Base-by-base conservation (phyloP, 2,888 invertebrate species). In the Dicranocentrus wangi region DNA sequence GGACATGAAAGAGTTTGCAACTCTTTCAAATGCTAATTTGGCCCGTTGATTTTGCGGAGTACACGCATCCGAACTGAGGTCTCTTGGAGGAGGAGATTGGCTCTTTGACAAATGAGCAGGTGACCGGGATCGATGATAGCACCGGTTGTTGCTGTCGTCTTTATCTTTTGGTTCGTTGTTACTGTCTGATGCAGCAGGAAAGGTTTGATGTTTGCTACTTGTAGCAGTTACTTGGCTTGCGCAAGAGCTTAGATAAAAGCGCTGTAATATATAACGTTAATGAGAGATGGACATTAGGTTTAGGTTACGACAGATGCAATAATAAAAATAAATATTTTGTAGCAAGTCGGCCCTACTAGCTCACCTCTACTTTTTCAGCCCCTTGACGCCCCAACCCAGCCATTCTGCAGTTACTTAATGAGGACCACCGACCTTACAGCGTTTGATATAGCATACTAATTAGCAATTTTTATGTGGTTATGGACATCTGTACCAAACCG, bases 361-460 rank as follows among this genome's bases (percentile, higher is more conserved):
- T 17, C 58, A 66, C 75, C 75, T 75, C 75, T 15, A 75, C 27
- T 66, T 75, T 65, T 43, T 75, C 75, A 21, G 63, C 58, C n/a
- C n/a, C n/a, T n/a, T n/a, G n/a, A n/a, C n/a, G n/a, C n/a, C n/a
- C n/a, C n/a, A n/a, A n/a, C n/a, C n/a, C n/a, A n/a, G n/a, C n/a
- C n/a, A n/a, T n/a, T n/a, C n/a, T n/a, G n/a, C n/a, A n/a, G n/a
- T n/a, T n/a, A n/a, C n/a, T n/a, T n/a, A n/a, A n/a, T n/a, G n/a
- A n/a, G n/a, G n/a, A n/a, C n/a, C n/a, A n/a, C n/a, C n/a, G n/a
- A n/a, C n/a, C n/a, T n/a, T n/a, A n/a, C n/a, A n/a, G n/a, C n/a
- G n/a, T n/a, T n/a, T n/a, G n/a, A n/a, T n/a, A n/a, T n/a, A n/a
- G n/a, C n/a, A n/a, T n/a, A n/a, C n/a, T n/a, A n/a, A n/a, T n/a